Percentiles rank a stretch among this genome's conserved stretches.
phyloP scores from a whole-genome alignment of 2,797 vertebrate species.

The Sarcophilus harrisii region DNA sequence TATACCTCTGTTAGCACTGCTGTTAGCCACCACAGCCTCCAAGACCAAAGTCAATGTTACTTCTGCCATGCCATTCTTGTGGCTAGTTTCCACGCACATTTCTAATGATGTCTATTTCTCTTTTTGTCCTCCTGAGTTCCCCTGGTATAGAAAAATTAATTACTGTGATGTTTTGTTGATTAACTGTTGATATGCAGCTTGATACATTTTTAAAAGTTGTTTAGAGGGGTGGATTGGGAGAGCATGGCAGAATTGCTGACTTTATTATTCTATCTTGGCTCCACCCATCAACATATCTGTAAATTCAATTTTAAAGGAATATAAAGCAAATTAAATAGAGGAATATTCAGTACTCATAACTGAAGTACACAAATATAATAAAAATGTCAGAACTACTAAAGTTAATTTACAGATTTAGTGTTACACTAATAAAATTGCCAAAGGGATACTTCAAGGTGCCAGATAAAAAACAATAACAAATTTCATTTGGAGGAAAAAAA shows the following conservation, averaged over 20 bases:
- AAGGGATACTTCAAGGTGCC: neutral
- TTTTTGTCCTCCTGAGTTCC: neutral
- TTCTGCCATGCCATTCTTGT: neutral
- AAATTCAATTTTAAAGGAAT: neutral
- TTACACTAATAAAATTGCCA: neutral
- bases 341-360: neutral
- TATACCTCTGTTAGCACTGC: neutral
- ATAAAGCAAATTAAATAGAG: neutral
- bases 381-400: neutral
- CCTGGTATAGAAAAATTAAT: neutral
- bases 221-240: neutral
- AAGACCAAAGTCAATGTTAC: neutral
- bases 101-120: neutral
- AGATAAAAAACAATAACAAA: neutral
- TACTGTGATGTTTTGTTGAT: neutral
- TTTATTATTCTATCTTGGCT: neutral
- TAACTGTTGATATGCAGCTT: neutral
- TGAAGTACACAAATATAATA: neutral
- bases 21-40: neutral
- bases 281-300: neutral
- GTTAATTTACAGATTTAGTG: neutral
- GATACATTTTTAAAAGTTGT: neutral
- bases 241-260: neutral
- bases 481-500: neutral
- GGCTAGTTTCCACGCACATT: neutral